A percentile compares a stretch with the other conserved stretches of the same genome.
phyloP scores from a whole-genome alignment of 2,113 vertebrate genomes.

The Progne subis region DNA sequence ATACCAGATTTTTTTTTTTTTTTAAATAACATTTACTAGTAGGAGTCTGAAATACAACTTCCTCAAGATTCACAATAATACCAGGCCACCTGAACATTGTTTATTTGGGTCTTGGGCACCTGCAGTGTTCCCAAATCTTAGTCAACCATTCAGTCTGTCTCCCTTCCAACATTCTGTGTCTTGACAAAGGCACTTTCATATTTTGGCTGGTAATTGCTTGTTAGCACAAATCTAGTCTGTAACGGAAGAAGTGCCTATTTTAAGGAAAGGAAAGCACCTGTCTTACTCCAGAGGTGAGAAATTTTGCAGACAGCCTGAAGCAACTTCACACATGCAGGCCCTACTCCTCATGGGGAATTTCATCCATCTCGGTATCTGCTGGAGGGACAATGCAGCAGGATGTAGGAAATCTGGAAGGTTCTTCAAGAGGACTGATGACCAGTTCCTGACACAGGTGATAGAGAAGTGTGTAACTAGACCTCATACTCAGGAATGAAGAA shows the following conservation, averaged over 20 bases:
- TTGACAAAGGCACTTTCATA: not conserved
- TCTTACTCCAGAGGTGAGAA: not conserved
- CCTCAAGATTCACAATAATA: not conserved
- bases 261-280: not conserved
- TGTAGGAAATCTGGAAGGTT: not conserved
- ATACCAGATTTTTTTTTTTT: not conserved
- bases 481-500: not conserved
- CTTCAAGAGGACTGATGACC: not conserved
- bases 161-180: not conserved
- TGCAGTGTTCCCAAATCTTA: not conserved
- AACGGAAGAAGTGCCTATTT: not conserved
- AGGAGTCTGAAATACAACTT: not conserved
- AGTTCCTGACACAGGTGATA: not conserved
- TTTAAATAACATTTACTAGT: not conserved
- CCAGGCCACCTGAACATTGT: not conserved
- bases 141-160: not conserved
- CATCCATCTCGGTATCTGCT: not conserved
- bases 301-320: not conserved
- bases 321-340: not conserved
- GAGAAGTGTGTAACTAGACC: fast-evolving
- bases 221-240: not conserved
- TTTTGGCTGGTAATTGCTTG: not conserved
- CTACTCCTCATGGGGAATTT: not conserved
- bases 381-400: not conserved
- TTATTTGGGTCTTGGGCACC: not conserved